Base-by-base conservation (phyloP, 64 coral and sea anemone species). In the Montipora foliosa region DNA sequence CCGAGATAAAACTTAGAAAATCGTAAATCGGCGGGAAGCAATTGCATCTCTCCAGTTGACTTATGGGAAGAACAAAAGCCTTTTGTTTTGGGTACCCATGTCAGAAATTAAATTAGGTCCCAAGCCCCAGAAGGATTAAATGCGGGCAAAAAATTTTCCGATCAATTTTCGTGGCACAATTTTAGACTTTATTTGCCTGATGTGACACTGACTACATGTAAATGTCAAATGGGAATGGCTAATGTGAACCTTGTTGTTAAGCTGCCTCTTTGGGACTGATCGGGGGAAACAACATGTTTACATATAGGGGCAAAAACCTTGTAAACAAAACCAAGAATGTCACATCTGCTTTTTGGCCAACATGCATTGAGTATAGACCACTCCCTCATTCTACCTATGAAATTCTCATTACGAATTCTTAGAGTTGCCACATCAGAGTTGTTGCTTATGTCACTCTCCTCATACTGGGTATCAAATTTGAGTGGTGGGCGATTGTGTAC, bases 341-440 rank as follows among this genome's bases (percentile, higher is more conserved):
- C 94, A 49, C 76, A 82, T 82, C 76, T 80, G 17, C 62, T 88
- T 21, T 88, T 91, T 29, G 94, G 89, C 94, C 94, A 95, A 47
- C 88, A 91, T 47, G 82, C 75, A 81, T 49, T 91, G 3, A 95
- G 12, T 5, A 91, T 91, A 16, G 88, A 75, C 94, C 94, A 95
- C 49, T 91, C 89, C 60, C 94, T 44, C 94, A 95, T 91, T 1
- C 94, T 12, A 0, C 94, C 94, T 20, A 91, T 95, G 20, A 14
- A 95, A 16, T 95, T 95, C 61, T 95, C 94, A 82, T 91, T 91
- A 76, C 91, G 82, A 13, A 91, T 95, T 16, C 89, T 49, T 0
- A 91, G 83, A 0, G 89, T 95, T 4, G 94, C 94, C 45, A 92
- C 55, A 95, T 92, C 94, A 51, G 91, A 92, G 20, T 95, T 92